These are phyloP conservation scores for Myotis myotis DNA, from an alignment of 2,797 vertebrate genomes.

Conservation along the genomic window DNA sequence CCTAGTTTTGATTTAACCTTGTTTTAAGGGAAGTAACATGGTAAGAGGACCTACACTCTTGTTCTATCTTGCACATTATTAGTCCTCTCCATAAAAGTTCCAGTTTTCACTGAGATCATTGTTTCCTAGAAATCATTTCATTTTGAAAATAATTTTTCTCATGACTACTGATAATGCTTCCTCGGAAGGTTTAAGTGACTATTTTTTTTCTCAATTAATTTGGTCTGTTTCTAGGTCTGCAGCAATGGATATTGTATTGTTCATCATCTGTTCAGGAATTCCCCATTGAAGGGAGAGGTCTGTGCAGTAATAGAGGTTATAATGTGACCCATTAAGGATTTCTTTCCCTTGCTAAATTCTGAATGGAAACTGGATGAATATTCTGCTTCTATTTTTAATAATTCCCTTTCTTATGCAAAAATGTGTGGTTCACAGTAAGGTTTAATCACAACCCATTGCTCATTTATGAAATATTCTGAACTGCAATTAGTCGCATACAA, in stretches of 20 bases:
- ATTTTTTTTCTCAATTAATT: conserved; percentile 61
- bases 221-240: conserved; percentile 39
- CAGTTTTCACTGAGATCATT: neutral
- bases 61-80: neutral
- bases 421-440: neutral
- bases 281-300: neutral
- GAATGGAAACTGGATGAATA: conserved; percentile 53
- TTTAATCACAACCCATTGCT: conserved; percentile 56
- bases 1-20: neutral
- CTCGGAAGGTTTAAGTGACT: conserved; percentile 15
- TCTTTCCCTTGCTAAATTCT: conserved; percentile 52
- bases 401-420: conserved; percentile 50
- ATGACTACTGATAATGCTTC: neutral
- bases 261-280: conserved; percentile 41
- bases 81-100: neutral
- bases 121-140: conserved; percentile 47
- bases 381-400: conserved; percentile 53
- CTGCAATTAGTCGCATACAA: conserved; percentile 19
- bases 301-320: conserved; percentile 2
- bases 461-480: conserved; percentile 42
- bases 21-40: neutral
- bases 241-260: neutral
- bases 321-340: conserved; percentile 51
- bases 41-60: neutral
- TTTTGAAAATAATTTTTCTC: conserved; percentile 52